phyloP scores from a whole-genome alignment of 2,888 invertebrate species.

The Lasioglossum malachurum region DNA sequence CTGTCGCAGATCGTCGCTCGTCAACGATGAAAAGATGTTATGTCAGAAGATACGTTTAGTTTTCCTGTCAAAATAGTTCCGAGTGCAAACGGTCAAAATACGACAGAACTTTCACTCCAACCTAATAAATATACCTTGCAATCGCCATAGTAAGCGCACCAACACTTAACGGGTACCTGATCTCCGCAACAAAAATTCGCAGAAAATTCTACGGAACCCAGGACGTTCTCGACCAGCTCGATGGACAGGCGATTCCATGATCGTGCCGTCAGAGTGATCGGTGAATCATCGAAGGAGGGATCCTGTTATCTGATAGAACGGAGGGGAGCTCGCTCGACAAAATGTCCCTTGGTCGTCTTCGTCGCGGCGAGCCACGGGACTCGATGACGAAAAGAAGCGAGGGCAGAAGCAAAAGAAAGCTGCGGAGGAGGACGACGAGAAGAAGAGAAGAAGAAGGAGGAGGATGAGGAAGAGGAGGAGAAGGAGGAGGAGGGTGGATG shows the following conservation, averaged over 20 bases:
- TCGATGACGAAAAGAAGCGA: constrained; percentile 5
- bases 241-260: neutral
- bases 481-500: constrained; percentile 1
- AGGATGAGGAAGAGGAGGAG: neutral
- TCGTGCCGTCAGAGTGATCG: neutral
- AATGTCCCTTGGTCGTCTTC: constrained; percentile 28
- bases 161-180: too few species aligned
- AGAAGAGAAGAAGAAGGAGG: neutral
- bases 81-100: too few species aligned
- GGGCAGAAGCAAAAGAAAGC: neutral
- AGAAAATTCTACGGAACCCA: neutral
- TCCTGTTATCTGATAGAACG: constrained; percentile 16
- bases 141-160: too few species aligned
- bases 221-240: neutral
- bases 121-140: too few species aligned
- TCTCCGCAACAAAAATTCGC: too few species aligned
- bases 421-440: constrained; percentile 11
- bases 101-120: too few species aligned
- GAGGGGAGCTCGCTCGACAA: neutral
- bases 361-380: neutral
- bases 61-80: too few species aligned
- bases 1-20: too few species aligned
- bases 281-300: neutral
- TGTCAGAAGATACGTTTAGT: too few species aligned
- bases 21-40: too few species aligned